phyloP scores from a whole-genome alignment of 2,113 vertebrate genomes.

The Candoia aspera region DNA sequence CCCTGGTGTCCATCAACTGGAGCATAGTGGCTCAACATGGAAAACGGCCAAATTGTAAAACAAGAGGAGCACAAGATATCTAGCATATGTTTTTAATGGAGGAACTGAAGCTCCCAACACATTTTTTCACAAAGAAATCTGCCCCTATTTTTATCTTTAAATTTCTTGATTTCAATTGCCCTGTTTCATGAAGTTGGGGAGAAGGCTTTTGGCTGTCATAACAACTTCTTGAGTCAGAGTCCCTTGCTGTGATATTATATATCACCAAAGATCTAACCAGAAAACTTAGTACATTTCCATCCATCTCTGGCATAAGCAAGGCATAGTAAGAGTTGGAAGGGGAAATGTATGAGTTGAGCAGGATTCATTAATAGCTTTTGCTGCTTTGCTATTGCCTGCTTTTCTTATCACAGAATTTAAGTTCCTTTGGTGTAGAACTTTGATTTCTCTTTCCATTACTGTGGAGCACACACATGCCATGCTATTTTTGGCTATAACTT shows the following conservation, averaged over 20 bases:
- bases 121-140: not conserved
- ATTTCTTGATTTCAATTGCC: not conserved
- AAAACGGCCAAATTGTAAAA: not conserved
- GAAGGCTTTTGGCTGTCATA: not conserved
- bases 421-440: not conserved
- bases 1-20: not conserved
- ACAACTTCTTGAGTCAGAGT: not conserved
- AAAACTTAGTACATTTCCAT: not conserved
- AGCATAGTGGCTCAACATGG: not conserved
- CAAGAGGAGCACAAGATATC: not conserved
- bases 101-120: not conserved
- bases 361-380: not conserved
- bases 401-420: not conserved
- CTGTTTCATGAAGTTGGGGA: not conserved
- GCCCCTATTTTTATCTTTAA: not conserved
- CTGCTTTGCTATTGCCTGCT: not conserved
- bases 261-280: not conserved
- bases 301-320: not conserved
- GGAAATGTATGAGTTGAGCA: not conserved
- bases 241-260: not conserved
- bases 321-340: not conserved
- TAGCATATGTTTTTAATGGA: not conserved
- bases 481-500: not conserved
- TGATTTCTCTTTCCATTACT: not conserved
- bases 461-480: not conserved